phyloP scores from a whole-genome alignment of 2,113 vertebrate species.

The Ornithorhynchus anatinus region DNA sequence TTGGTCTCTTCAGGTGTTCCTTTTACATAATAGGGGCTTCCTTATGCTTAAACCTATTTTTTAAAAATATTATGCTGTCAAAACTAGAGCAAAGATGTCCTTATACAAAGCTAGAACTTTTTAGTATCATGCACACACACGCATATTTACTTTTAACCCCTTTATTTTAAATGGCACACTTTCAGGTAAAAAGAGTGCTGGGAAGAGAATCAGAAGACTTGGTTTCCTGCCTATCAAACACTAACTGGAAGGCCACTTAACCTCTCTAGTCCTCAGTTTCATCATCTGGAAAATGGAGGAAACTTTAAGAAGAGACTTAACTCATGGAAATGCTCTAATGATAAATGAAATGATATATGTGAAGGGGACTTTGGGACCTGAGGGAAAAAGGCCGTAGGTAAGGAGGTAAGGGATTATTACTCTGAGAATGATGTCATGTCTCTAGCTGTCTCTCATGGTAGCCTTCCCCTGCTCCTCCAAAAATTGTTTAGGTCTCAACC shows the following conservation, averaged over 20 bases:
- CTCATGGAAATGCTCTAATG: too few relatives aligned
- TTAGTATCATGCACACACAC: background rate
- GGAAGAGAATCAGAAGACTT: background rate
- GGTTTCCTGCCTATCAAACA: background rate
- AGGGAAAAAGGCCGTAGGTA: too few relatives aligned
- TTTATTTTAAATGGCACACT: background rate
- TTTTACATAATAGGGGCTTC: background rate
- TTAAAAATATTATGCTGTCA: background rate
- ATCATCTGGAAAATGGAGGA: background rate
- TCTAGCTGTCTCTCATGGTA: background rate
- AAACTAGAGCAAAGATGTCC: background rate
- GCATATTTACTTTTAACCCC: background rate
- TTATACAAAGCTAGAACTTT: background rate
- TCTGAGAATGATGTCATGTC: background rate
- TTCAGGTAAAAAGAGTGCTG: background rate
- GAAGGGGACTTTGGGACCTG: too few relatives aligned
- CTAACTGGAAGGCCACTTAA: background rate
- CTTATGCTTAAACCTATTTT: background rate
- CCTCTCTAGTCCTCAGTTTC: background rate
- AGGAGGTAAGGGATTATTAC: too few relatives aligned
- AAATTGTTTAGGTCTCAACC: background rate
- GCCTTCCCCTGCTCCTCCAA: background rate
- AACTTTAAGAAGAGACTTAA: too few relatives aligned
- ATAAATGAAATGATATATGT: too few relatives aligned
- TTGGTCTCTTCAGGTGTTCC: background rate